These are phyloP conservation scores for Presbytis comata DNA, from an alignment of 2,797 vertebrate species.

Conservation along the genomic window DNA sequence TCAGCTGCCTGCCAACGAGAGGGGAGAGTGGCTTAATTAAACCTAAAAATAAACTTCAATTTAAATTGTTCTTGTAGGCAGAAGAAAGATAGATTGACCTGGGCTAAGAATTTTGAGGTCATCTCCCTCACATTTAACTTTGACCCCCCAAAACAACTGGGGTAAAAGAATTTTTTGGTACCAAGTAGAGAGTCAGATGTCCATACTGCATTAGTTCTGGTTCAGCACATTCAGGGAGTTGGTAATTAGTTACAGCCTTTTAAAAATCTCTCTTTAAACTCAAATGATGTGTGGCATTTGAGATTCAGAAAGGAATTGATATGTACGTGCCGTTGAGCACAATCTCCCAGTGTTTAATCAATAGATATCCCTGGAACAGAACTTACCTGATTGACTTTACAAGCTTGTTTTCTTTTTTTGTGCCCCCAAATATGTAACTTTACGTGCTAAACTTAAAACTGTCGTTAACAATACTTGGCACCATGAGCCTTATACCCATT, in stretches of 20 bases:
- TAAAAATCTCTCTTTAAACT: background rate
- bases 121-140: conserved; percentile 40
- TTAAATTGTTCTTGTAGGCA: background rate
- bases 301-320: background rate
- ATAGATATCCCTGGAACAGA: background rate
- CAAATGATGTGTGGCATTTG: background rate
- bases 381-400: background rate
- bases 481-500: background rate
- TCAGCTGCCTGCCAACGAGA: background rate
- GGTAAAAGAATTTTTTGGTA: background rate
- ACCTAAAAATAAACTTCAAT: conserved; percentile 23
- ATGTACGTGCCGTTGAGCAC: background rate
- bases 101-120: conserved; percentile 8
- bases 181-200: background rate
- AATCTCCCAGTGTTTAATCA: background rate
- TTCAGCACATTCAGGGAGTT: conserved; percentile 15
- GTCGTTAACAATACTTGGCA: background rate
- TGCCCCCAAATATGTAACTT: background rate
- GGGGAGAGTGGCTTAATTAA: conserved; percentile 30
- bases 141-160: background rate
- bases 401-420: background rate
- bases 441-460: background rate
- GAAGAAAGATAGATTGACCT: conserved; percentile 6
- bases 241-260: background rate
- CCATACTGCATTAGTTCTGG: background rate